phyloP scores from a whole-genome alignment of 2,797 vertebrate genomes.

The Vireo griseus region DNA sequence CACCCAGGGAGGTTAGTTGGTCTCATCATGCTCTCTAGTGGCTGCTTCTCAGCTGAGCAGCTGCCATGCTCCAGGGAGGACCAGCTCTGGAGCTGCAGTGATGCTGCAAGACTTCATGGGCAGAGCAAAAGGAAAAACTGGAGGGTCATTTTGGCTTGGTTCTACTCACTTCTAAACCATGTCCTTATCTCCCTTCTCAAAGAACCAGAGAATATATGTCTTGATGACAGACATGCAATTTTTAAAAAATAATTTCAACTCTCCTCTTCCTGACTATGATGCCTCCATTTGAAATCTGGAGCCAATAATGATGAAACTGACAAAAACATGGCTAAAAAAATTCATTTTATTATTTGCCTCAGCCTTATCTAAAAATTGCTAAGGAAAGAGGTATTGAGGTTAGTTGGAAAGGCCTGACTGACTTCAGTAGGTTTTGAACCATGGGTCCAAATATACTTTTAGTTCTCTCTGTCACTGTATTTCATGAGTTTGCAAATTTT shows the following conservation, averaged over 20 bases:
- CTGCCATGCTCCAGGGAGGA: neutral
- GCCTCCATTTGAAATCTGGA: neutral
- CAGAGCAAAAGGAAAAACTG: neutral
- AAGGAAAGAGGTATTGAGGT: neutral
- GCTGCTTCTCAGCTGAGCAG: slow-evolving; percentile 44
- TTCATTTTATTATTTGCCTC: neutral
- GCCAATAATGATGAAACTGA: neutral
- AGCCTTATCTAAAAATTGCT: neutral
- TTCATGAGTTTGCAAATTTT: neutral
- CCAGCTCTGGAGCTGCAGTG: neutral
- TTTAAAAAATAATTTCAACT: neutral
- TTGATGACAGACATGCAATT: neutral
- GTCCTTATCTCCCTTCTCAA: neutral
- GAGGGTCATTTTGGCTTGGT: neutral
- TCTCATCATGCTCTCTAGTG: slow-evolving; percentile 59
- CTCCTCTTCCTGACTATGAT: neutral
- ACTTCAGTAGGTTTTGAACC: neutral
- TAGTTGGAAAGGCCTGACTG: neutral
- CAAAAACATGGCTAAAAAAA: neutral
- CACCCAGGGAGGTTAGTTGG: neutral
- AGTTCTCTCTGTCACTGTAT: neutral
- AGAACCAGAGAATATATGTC: neutral
- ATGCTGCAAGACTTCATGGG: accelerated
- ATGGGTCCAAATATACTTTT: neutral
- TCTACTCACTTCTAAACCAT: neutral